A percentile compares a stretch with the other conserved stretches of the same genome.
phyloP scores from a whole-genome alignment of 1,140 invertebrate species.

The Helicoverpa zea region DNA sequence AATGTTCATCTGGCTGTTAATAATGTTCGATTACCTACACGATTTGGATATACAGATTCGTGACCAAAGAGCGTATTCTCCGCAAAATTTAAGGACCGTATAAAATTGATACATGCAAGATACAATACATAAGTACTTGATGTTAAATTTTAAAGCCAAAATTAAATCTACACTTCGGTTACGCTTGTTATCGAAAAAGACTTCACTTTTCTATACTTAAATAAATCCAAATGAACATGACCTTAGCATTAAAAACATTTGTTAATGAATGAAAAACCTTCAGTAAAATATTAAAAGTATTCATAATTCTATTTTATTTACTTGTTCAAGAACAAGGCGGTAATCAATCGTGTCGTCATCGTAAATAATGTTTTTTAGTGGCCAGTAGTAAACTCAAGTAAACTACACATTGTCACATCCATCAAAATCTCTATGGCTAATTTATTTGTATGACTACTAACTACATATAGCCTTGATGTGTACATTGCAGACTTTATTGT shows the following conservation, averaged over 20 bases:
- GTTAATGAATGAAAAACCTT: slow-evolving; percentile 18
- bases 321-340: slow-evolving; percentile 12
- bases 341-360: neutral
- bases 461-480: neutral
- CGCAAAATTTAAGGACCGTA: slow-evolving; percentile 4
- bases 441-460: neutral
- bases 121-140: neutral
- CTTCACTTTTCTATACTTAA: too few relatives aligned
- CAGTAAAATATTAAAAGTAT: slow-evolving; percentile 5
- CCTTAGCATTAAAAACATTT: slow-evolving; percentile 6
- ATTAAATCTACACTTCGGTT: neutral
- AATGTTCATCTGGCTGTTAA: too few relatives aligned
- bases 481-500: neutral
- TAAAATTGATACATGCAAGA: neutral
- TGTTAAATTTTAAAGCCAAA: neutral
- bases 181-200: neutral
- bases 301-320: slow-evolving; percentile 8
- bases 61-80: neutral
- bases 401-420: neutral
- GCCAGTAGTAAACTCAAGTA: neutral
- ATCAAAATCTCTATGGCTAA: neutral
- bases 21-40: too few relatives aligned
- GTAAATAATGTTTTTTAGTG: neutral
- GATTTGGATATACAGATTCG: neutral
- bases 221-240: neutral